A percentile compares a stretch with the other conserved stretches of the same genome.
Conservation (phyloP, 30 jellyfish, hydroid and myxozoan genomes). For the Sanderia malayensis region DNA sequence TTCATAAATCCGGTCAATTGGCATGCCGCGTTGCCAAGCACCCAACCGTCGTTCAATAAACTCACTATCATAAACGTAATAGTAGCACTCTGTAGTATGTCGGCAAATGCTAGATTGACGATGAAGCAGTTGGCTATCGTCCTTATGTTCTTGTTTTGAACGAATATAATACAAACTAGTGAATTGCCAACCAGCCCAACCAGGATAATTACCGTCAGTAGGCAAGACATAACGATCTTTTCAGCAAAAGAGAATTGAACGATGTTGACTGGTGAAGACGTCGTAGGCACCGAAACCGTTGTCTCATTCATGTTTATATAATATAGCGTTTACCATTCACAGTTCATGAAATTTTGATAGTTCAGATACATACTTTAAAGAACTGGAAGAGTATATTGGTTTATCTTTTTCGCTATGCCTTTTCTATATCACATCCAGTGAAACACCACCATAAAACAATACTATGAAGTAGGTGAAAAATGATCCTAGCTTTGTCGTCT, state of each 20-base stretch:
- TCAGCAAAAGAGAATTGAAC: conserved; percentile 25
- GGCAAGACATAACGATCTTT: conserved; percentile 20
- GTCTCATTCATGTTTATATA: no score
- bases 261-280: not conserved
- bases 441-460: no score
- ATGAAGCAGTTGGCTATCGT: conserved; percentile 38
- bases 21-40: conserved; percentile 47
- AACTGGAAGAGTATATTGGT: no score
- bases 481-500: no score
- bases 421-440: no score
- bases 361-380: no score
- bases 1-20: conserved; percentile 61
- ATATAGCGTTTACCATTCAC: no score
- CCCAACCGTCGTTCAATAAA: conserved; percentile 45
- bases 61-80: conserved; percentile 29
- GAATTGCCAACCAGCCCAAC: conserved; percentile 58
- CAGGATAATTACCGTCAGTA: conserved; percentile 11
- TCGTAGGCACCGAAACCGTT: no score
- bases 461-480: no score
- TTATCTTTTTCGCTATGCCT: no score
- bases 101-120: conserved; percentile 62
- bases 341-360: no score
- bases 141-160: conserved; percentile 33
- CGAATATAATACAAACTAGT: conserved; percentile 38
- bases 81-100: conserved; percentile 46